phyloP scores from a whole-genome alignment of 2,113 vertebrate genomes.

The Telmatochromis brichardi region DNA sequence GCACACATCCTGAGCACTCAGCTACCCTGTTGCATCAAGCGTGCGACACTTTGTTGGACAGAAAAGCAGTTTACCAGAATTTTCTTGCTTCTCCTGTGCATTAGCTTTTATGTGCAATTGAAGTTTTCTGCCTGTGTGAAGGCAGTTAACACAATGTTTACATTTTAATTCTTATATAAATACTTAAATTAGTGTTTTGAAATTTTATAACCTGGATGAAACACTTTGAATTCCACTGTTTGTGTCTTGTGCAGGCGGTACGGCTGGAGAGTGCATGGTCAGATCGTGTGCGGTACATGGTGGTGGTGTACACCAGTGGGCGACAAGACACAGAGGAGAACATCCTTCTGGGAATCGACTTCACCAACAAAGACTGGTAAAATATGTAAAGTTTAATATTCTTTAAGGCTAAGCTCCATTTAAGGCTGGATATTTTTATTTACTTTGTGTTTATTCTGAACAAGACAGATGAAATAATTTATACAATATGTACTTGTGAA shows the following conservation, averaged over 20 bases:
- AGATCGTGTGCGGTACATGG: conserved; percentile 94
- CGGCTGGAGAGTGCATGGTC: conserved; percentile 90
- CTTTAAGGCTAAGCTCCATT: not conserved
- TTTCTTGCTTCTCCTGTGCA: not conserved
- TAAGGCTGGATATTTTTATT: not conserved
- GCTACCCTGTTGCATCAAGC: not conserved
- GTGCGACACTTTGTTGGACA: not conserved
- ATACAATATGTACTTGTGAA: not conserved
- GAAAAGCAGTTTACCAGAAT: not conserved
- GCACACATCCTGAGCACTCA: not conserved
- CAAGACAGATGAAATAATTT: not conserved
- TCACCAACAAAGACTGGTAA: conserved; percentile 93
- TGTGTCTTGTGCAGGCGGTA: conserved; percentile 76
- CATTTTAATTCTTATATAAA: not conserved
- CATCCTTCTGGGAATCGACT: conserved; percentile 93
- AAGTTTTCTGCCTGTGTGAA: not conserved
- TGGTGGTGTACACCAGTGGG: conserved; percentile 92
- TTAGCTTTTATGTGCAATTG: not conserved
- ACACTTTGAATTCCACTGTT: not conserved
- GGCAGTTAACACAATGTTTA: not conserved
- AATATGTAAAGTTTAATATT: not conserved
- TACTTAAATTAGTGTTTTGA: not conserved
- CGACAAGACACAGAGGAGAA: conserved; percentile 95
- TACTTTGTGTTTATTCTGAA: not conserved
- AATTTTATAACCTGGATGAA: not conserved